phyloP scores from a whole-genome alignment of 2,888 invertebrate genomes.

The Micropterix aruncella region DNA sequence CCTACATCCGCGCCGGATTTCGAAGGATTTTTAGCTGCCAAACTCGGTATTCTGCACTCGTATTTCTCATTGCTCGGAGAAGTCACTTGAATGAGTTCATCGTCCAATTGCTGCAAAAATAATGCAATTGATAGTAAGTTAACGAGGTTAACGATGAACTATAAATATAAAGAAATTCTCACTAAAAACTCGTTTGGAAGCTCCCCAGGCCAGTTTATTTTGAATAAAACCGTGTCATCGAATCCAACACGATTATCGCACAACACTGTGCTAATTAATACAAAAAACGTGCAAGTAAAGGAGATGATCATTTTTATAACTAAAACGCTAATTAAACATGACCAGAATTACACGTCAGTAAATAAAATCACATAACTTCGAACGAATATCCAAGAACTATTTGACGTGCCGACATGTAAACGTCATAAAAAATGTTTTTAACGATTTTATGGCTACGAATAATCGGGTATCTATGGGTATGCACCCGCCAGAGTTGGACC shows the following conservation, averaged over 20 bases:
- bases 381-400: no score
- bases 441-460: no score
- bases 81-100: constrained; percentile 51
- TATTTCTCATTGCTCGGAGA: constrained; percentile 73
- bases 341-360: no score
- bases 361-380: no score
- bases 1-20: constrained; percentile 41
- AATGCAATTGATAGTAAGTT: no score
- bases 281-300: background rate
- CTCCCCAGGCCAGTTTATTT: constrained; percentile 63
- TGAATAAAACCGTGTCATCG: constrained; percentile 69
- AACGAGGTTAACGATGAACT: background rate
- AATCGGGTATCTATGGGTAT: no score
- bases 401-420: no score
- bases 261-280: constrained; percentile 15
- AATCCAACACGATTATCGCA: constrained; percentile 52
- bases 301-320: background rate
- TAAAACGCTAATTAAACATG: background rate
- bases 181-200: constrained; percentile 20
- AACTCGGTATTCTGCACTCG: constrained; percentile 64
- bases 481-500: no score
- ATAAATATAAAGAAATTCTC: background rate
- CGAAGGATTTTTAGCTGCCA: constrained; percentile 19
- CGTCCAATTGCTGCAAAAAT: constrained; percentile 19
- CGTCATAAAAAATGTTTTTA: no score